Conservation (phyloP, 64 coral and sea anemone genomes). For the Stichodactyla mertensii region DNA sequence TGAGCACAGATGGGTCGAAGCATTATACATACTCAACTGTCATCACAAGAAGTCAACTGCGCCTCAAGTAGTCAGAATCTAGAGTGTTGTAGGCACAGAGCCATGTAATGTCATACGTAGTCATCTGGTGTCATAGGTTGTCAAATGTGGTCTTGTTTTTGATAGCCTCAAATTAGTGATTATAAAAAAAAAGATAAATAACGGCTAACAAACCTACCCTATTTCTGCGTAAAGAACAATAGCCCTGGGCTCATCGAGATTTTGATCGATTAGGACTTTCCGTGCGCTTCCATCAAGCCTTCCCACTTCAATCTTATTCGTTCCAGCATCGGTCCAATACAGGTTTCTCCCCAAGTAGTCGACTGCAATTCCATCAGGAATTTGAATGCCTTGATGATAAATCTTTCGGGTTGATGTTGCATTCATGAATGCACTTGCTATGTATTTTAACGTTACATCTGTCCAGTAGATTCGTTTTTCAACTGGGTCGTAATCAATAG, state of each 20-base stretch:
- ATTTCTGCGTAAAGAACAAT: constrained; percentile 46
- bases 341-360: constrained; percentile 43
- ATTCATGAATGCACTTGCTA: constrained; percentile 46
- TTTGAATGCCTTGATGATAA: constrained; percentile 5
- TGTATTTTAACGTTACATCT: constrained; percentile 35
- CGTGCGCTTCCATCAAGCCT: constrained; percentile 48
- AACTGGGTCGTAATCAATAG: constrained; percentile 59
- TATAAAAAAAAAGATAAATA: neutral
- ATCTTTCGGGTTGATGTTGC: constrained; percentile 22
- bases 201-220: constrained; percentile 37
- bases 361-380: constrained; percentile 55
- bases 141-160: neutral
- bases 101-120: too few relatives aligned
- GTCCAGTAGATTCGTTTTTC: constrained; percentile 59
- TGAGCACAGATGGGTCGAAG: too few relatives aligned
- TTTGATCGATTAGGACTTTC: constrained; percentile 40
- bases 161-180: neutral
- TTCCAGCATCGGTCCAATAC: constrained; percentile 68
- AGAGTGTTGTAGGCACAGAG: too few relatives aligned
- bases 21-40: too few relatives aligned
- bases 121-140: too few relatives aligned
- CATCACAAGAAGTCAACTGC: too few relatives aligned
- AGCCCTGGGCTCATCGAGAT: constrained; percentile 67
- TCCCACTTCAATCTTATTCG: constrained; percentile 62
- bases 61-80: too few relatives aligned